Evolutionary conservation across 2,888 invertebrate species (phyloP).

Genomic region (Biston betularia): DNA sequence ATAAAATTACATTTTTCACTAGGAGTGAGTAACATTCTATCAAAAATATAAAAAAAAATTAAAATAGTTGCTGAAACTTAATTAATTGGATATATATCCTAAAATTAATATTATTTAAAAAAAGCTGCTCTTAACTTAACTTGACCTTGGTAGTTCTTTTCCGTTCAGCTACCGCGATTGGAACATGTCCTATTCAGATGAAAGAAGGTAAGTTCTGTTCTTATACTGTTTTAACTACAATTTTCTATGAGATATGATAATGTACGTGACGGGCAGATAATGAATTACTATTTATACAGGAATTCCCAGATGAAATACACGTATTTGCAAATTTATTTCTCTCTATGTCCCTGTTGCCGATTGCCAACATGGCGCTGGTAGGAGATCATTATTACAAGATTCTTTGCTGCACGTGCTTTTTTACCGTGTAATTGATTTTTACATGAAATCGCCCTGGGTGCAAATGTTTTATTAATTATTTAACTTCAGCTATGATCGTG

Average conservation of each 20-base stretch:
- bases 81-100: conserved; percentile 28
- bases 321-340: conserved; percentile 55
- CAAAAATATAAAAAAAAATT: conserved; percentile 65
- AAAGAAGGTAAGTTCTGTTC: conserved; percentile 91
- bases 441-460: neutral
- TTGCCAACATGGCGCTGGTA: conserved; percentile 86
- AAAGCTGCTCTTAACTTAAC: conserved; percentile 82
- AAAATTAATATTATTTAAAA: conserved; percentile 55
- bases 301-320: conserved; percentile 40
- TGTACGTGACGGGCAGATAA: conserved; percentile 32
- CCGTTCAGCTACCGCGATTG: conserved; percentile 91
- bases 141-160: conserved; percentile 88
- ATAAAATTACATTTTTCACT: conserved; percentile 57
- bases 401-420: conserved; percentile 79
- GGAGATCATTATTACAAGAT: conserved; percentile 70
- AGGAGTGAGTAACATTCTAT: conserved; percentile 45
- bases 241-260: conserved; percentile 54
- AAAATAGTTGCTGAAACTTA: conserved; percentile 50
- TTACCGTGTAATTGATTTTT: conserved; percentile 27
- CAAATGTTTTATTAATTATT: neutral
- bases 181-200: conserved; percentile 94
- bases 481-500: conserved; percentile 2
- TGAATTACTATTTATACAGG: conserved; percentile 28
- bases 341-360: conserved; percentile 74
- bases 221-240: conserved; percentile 56